Percentiles rank a stretch among this genome's conserved stretches.
Evolutionary conservation across 2,888 invertebrate species (phyloP).

Genomic region (Pristionchus arcanus): DNA sequence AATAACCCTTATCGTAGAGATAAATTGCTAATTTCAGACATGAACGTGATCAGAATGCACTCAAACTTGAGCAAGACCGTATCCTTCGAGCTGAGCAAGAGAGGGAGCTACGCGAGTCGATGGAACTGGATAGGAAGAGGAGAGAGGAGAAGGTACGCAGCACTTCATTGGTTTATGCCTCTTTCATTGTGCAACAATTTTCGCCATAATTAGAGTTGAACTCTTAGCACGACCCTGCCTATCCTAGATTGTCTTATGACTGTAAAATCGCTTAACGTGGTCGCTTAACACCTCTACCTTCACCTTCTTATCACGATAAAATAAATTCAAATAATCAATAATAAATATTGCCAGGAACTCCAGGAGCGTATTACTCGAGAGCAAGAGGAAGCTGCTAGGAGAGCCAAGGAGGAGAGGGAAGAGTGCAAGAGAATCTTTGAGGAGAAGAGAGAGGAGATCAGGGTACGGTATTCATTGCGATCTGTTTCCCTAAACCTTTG

Average conservation of each 20-base stretch:
- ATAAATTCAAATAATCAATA: no score
- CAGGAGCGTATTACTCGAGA: not conserved
- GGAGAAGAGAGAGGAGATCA: conserved; percentile 1
- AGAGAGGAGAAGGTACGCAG: not conserved
- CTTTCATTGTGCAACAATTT: no score
- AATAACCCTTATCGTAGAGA: no score
- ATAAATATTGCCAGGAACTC: no score
- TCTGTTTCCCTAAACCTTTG: no score
- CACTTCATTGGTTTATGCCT: not conserved
- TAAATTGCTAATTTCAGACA: not conserved
- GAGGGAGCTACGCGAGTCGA: not conserved
- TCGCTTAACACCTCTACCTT: no score
- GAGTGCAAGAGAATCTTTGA: conserved; percentile 1
- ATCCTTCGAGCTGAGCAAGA: not conserved
- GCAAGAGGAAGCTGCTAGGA: not conserved
- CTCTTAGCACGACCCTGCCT: no score
- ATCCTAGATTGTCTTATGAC: no score
- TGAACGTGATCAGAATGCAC: not conserved
- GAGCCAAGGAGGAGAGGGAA: not conserved
- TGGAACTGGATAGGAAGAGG: not conserved
- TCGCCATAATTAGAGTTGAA: no score
- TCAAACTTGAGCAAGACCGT: not conserved
- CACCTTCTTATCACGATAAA: no score
- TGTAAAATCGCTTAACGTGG: no score
- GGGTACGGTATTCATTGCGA: not conserved